Conservation (phyloP, 2,888 invertebrate genomes). For the Lordiphosa fenestrarum region DNA sequence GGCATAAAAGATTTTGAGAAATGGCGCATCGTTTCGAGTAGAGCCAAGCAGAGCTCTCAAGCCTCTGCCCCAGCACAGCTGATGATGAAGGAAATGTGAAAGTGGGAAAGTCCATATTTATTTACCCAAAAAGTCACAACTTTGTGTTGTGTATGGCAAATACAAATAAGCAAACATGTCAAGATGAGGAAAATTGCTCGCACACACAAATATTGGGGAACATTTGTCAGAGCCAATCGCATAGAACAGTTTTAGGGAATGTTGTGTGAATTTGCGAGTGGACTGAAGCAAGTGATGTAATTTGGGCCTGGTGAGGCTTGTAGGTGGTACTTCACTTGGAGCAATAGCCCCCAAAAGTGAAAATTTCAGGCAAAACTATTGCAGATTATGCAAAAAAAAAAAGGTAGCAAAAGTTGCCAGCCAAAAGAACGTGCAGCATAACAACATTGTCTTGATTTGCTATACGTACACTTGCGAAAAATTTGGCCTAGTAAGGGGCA, state of each 20-base stretch:
- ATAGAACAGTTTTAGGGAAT: slow-evolving; percentile 13
- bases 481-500: no score
- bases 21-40: slow-evolving; percentile 62
- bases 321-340: slow-evolving; percentile 15
- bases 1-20: slow-evolving; percentile 60
- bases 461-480: background rate
- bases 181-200: slow-evolving; percentile 37
- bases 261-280: slow-evolving; percentile 37
- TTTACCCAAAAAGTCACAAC: slow-evolving; percentile 57
- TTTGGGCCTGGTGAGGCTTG: slow-evolving; percentile 6
- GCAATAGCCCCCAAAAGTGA: background rate
- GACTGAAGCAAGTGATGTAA: background rate
- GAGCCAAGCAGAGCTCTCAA: slow-evolving; percentile 54
- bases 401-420: slow-evolving; percentile 35
- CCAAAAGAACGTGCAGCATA: slow-evolving; percentile 41
- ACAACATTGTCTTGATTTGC: slow-evolving; percentile 38
- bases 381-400: slow-evolving; percentile 37
- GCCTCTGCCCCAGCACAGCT: slow-evolving; percentile 34
- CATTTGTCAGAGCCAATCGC: slow-evolving; percentile 45
- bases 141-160: slow-evolving; percentile 52
- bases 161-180: slow-evolving; percentile 50
- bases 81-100: background rate
- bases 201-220: slow-evolving; percentile 18
- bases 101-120: slow-evolving; percentile 24
- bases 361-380: background rate